Percentiles rank a stretch among this genome's conserved stretches.
phyloP scores from a whole-genome alignment of 2,113 vertebrate genomes.

The Isurus oxyrinchus region DNA sequence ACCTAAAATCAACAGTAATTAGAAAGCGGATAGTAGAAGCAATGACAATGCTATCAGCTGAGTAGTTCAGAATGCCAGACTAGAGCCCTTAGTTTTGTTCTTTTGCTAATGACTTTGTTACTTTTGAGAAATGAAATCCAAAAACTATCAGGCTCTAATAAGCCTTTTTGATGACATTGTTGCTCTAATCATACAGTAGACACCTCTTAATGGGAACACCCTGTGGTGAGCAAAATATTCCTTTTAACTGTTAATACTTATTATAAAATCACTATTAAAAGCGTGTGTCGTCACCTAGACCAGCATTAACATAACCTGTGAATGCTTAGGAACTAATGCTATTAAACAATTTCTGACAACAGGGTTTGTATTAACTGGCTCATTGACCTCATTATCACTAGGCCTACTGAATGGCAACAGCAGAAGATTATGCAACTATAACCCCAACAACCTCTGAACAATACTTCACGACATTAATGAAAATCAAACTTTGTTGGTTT shows the following conservation, averaged over 20 bases:
- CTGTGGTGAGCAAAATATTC: neutral
- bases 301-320: neutral
- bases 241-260: slow-evolving; percentile 19
- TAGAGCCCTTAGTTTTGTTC: neutral
- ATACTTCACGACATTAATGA: neutral
- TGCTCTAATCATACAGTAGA: neutral
- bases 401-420: neutral
- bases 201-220: neutral
- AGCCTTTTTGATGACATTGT: neutral
- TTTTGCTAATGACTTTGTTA: neutral
- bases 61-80: neutral
- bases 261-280: neutral
- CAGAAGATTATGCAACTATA: neutral
- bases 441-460: neutral
- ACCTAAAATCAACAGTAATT: slow-evolving; percentile 11
- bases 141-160: neutral
- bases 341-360: neutral
- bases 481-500: neutral
- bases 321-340: neutral
- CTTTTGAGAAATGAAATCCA: slow-evolving; percentile 21
- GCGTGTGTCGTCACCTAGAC: neutral
- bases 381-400: neutral
- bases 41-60: neutral
- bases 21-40: neutral
- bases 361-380: neutral